Conservation (phyloP, 1,140 invertebrate species). For the Euura lappo region DNA sequence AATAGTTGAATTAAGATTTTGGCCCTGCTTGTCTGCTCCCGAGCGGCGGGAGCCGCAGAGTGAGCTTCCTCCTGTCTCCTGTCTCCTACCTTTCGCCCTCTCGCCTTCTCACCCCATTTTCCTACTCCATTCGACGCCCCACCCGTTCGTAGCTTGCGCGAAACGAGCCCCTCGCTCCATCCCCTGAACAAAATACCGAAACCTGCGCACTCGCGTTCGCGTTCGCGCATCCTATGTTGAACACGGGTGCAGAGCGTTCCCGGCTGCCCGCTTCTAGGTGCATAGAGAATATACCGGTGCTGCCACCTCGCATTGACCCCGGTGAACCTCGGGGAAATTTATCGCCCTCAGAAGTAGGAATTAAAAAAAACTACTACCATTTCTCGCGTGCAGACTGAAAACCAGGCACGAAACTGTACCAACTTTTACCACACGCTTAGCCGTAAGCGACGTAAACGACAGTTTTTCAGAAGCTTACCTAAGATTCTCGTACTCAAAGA, state of each 20-base stretch:
- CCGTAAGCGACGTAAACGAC: too few relatives aligned
- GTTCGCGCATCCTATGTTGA: background rate
- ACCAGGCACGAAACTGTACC: too few relatives aligned
- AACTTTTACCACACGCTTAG: too few relatives aligned
- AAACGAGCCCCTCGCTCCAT: conserved; percentile 18
- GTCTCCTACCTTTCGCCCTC: conserved; percentile 39
- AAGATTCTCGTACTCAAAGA: too few relatives aligned
- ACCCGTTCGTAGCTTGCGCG: conserved; percentile 17
- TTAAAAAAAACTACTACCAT: too few relatives aligned
- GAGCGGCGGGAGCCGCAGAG: conserved; percentile 64
- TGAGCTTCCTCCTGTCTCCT: conserved; percentile 53
- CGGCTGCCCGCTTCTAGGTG: too few relatives aligned
- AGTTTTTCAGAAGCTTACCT: too few relatives aligned
- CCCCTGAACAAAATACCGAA: conserved; percentile 24
- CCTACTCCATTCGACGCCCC: conserved; percentile 31
- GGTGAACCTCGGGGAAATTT: conserved; percentile 29
- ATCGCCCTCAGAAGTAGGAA: background rate
- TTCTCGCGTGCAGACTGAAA: too few relatives aligned
- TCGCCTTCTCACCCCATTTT: conserved; percentile 33
- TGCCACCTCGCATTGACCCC: conserved; percentile 53
- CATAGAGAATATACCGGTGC: conserved; percentile 25
- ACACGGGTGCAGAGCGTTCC: too few relatives aligned
- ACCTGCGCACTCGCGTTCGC: background rate
- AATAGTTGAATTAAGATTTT: conserved; percentile 51
- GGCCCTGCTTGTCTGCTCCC: conserved; percentile 63